Percentiles rank a stretch among this genome's conserved stretches.
These are phyloP conservation scores for Lasioglossum oenotherae DNA, from an alignment of 2,888 invertebrate species.

Conservation along the genomic window DNA sequence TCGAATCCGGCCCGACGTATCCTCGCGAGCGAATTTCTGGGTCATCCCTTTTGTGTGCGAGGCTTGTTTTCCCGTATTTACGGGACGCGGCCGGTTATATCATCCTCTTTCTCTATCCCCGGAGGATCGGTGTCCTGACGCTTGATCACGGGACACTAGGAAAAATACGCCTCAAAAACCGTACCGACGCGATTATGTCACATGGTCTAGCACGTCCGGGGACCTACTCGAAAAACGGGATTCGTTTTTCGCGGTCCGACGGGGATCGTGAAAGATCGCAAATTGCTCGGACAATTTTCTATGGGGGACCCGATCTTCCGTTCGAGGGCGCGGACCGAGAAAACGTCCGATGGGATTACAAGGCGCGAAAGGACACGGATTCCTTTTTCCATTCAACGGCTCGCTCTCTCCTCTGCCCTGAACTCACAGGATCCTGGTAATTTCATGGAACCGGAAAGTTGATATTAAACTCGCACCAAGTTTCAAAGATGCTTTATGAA, in stretches of 20 bases:
- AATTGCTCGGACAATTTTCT: constrained; percentile 82
- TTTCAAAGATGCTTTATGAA: neutral
- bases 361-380: constrained; percentile 60
- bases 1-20: constrained; percentile 29
- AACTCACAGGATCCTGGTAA: neutral
- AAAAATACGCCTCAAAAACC: constrained; percentile 49
- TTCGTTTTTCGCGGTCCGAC: constrained; percentile 68
- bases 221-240: constrained; percentile 49
- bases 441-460: neutral
- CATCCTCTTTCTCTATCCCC: constrained; percentile 23
- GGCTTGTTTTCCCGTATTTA: constrained; percentile 64
- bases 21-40: constrained; percentile 62
- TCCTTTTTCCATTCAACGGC: constrained; percentile 6
- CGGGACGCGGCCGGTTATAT: constrained; percentile 46
- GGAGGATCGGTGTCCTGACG: constrained; percentile 53
- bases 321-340: constrained; percentile 49
- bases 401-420: neutral
- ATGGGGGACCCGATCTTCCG: constrained; percentile 69
- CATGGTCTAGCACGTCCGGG: constrained; percentile 79
- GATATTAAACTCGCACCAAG: neutral
- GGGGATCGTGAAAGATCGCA: constrained; percentile 78
- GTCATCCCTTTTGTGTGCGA: constrained; percentile 66
- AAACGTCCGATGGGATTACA: constrained; percentile 69
- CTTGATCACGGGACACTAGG: constrained; percentile 50
- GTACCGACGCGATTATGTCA: constrained; percentile 80